These are phyloP conservation scores for Drosophila siamana DNA, from an alignment of 2,888 invertebrate genomes.

Conservation along the genomic window DNA sequence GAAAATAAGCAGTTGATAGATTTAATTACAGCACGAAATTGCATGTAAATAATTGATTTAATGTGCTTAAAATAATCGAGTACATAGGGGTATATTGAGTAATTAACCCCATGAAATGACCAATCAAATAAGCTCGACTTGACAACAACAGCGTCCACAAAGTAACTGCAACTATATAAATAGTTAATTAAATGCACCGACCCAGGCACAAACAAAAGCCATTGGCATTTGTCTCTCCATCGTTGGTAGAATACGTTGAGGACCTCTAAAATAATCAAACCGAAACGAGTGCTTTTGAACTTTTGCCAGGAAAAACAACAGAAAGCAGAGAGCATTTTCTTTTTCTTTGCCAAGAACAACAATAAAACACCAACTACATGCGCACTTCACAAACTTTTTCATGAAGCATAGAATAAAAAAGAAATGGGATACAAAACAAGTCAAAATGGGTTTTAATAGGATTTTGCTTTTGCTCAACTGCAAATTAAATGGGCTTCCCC, in stretches of 20 bases:
- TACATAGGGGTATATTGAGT: too few relatives aligned
- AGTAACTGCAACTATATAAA: constrained; percentile 10
- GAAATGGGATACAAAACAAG: constrained; percentile 11
- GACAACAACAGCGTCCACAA: not conserved
- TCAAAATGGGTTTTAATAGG: constrained; percentile 55
- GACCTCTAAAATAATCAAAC: constrained; percentile 44
- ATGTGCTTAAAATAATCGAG: not conserved
- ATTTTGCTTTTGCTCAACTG: constrained; percentile 34
- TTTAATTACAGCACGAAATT: not conserved
- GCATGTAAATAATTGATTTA: constrained; percentile 1
- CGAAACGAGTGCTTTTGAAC: constrained; percentile 51
- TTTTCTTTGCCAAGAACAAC: constrained; percentile 20
- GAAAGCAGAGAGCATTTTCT: constrained; percentile 13
- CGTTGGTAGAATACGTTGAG: constrained; percentile 10
- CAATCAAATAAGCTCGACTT: not conserved
- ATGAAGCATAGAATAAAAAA: constrained; percentile 24
- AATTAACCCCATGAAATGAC: not conserved
- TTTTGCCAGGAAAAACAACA: constrained; percentile 27
- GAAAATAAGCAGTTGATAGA: not conserved
- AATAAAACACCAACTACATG: constrained; percentile 45
- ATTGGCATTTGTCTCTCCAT: constrained; percentile 23
- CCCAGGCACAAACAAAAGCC: constrained; percentile 1
- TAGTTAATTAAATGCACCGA: constrained; percentile 40
- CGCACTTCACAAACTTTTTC: constrained; percentile 35
- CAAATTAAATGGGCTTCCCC: constrained; percentile 44